phyloP scores from a whole-genome alignment of 2,888 invertebrate species.

The Drosophila cognata region DNA sequence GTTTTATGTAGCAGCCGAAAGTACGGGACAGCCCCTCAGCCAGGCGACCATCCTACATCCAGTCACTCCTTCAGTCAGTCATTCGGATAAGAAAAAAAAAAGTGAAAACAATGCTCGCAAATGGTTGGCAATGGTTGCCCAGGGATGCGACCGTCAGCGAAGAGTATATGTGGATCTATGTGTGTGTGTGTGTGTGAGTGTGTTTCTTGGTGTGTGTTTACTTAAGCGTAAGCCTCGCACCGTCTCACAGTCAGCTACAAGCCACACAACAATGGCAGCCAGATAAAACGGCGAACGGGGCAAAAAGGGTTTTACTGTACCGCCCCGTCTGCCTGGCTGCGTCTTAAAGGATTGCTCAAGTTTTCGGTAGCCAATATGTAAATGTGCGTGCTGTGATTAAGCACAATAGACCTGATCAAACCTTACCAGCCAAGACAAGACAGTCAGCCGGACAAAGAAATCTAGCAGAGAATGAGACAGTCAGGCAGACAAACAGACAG shows the following conservation, averaged over 20 bases:
- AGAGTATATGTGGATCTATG: slow-evolving; percentile 2
- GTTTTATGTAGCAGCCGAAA: slow-evolving; percentile 72
- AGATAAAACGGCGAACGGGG: slow-evolving; percentile 45
- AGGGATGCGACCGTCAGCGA: slow-evolving; percentile 59
- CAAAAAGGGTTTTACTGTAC: slow-evolving; percentile 57
- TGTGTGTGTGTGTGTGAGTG: slow-evolving; percentile 27
- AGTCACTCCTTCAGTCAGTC: slow-evolving; percentile 37
- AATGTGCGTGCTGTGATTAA: slow-evolving; percentile 82
- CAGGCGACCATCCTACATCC: background rate
- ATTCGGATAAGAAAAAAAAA: slow-evolving; percentile 42
- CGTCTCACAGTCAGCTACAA: slow-evolving; percentile 58
- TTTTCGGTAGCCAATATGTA: slow-evolving; percentile 80
- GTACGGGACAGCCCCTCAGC: slow-evolving; percentile 28
- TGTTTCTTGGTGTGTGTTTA: slow-evolving; percentile 70
- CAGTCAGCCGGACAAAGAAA: slow-evolving; percentile 3
- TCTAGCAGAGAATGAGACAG: background rate
- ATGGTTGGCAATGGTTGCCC: slow-evolving; percentile 64
- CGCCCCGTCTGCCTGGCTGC: slow-evolving; percentile 33
- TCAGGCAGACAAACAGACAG: background rate
- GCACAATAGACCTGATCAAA: slow-evolving; percentile 64
- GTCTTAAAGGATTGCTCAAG: slow-evolving; percentile 80
- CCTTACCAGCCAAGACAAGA: slow-evolving; percentile 13
- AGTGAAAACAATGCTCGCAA: slow-evolving; percentile 79
- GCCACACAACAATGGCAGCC: slow-evolving; percentile 59
- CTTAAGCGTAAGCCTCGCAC: slow-evolving; percentile 73